Percentiles rank a stretch among this genome's conserved stretches.
Evolutionary conservation across 2,113 vertebrate genomes (phyloP).

Genomic region (Perccottus glenii): DNA sequence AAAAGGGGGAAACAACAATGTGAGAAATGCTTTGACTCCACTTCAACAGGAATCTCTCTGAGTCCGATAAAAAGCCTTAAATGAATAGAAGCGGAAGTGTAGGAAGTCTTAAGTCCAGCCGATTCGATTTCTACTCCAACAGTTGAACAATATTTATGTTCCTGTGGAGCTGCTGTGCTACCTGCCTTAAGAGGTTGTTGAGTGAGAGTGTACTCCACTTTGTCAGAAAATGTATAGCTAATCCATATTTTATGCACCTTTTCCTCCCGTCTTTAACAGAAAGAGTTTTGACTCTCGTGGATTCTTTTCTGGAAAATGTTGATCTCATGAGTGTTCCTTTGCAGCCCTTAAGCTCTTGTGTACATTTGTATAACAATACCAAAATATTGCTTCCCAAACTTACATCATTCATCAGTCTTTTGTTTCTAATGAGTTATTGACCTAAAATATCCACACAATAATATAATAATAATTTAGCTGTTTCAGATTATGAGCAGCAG

Average conservation of each 20-base stretch:
- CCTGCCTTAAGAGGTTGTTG: slow-evolving; percentile 32
- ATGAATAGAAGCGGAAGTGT: slow-evolving; percentile 78
- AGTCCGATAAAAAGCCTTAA: slow-evolving; percentile 72
- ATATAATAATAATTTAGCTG: neutral
- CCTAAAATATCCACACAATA: too few relatives aligned
- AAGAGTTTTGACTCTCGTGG: slow-evolving; percentile 8
- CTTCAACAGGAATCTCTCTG: slow-evolving; percentile 71
- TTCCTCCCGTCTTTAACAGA: slow-evolving; percentile 6
- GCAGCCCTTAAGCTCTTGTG: too few relatives aligned
- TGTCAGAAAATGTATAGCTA: slow-evolving; percentile 13
- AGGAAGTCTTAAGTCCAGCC: slow-evolving; percentile 74
- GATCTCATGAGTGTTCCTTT: slow-evolving; percentile 1
- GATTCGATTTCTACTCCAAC: slow-evolving; percentile 46
- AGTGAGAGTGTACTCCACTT: slow-evolving; percentile 7
- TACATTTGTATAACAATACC: too few relatives aligned
- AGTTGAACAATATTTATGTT: slow-evolving; percentile 68
- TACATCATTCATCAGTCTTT: too few relatives aligned
- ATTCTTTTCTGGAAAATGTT: neutral
- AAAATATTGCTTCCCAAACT: too few relatives aligned
- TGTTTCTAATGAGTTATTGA: too few relatives aligned
- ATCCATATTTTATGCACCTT: slow-evolving; percentile 23
- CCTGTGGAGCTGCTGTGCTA: slow-evolving; percentile 46
- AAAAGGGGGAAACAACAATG: slow-evolving; percentile 43
- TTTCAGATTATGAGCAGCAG: slow-evolving; percentile 59
- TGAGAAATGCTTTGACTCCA: slow-evolving; percentile 39